Base-by-base conservation (phyloP, 2,113 vertebrate species). In the Gulo gulo region DNA sequence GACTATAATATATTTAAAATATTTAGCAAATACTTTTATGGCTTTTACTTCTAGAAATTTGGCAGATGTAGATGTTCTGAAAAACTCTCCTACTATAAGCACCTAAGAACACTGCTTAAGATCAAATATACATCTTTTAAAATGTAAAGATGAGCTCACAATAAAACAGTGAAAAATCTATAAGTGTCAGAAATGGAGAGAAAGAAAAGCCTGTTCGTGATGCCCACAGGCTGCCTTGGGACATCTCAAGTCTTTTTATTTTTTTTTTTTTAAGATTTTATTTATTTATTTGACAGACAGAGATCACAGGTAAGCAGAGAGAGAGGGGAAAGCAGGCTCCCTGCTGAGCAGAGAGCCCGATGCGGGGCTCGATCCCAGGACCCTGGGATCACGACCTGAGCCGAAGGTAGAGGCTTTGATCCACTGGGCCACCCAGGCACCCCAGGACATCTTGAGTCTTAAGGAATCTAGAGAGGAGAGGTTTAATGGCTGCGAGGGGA, bases 51-150 rank as follows among this genome's bases (percentile, higher is more conserved):
- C 6, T 42, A 80, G 47, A 90, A 73, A 63, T 94, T 52, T 59
- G 21, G 63, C 50, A 88, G 55, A 55, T 88, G 31, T 52, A 61
- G 45, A 57, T 80, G 88, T 91, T 85, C 15, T 88, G 50, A 71
- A 93, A 92, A 95, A 45, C 52, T 94, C 73, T 71, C 36, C 31
- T 80, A 20, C 12, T 86, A 45, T 20, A n/a, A 24, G 59, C 26
- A 80, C 34, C 63, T 50, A 71, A 34, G 81, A 83, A 74, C 63
- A 21, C 65, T 42, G 21, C 26, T 14, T 16, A 94, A 80, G 31
- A 26, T 74, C 83, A 83, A 92, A 95, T 39, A 94, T 92, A 90
- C 47, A 93, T 78, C 24, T 59, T 95, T 79, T 83, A n/a, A 96
- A 96, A 76, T 63, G 29, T 15, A 4, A n/a, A 71, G 10, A 55